Evolutionary conservation across 2,113 vertebrate genomes (phyloP), one percentile per base, ranked within the genome.

Genomic region (Acrocephalus kingi): DNA sequence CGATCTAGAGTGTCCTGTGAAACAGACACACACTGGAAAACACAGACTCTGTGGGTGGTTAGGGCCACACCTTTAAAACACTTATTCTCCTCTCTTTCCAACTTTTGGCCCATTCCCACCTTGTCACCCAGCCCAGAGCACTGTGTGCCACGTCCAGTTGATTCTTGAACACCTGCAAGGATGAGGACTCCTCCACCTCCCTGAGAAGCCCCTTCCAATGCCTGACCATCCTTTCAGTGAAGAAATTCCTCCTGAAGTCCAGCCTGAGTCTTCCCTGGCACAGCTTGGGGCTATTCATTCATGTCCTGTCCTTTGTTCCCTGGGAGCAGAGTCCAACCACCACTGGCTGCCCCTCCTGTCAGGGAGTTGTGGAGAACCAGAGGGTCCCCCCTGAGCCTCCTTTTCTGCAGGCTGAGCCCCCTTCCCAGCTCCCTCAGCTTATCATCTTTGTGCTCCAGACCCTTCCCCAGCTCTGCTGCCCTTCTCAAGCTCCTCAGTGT

Each of bases 111-210:
- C n/a, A 31, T 55, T 62, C 14, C 41, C 31, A 62, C 17, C 31
- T 49, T 56, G 35, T 19, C 48, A 18, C 15, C 30, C n/a, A 83
- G 39, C 33, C 46, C 55, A 61, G 62, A 41, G 62, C 48, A 35
- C 39, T n/a, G 69, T 39, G 13, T 54, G 46, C n/a, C 54, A 22
- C 0, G 0, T 55, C 55, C 30, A 35, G n/a, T 9, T 48, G 5
- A 37, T 83, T 25, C 31, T 43, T 49, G 56, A 39, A 27, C 27
- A 83, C 17, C 25, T 35, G 3, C 24, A 62, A 30, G 25, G 7
- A 27, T 41, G 30, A 41, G 11, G 30, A 41, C 25, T 43, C 15
- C n/a, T 68, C 30, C 24, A 49, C 5, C n/a, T 55, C 25, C 21
- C 48, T 35, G 30, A 58, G 62, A 46, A 48, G 41, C 30, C 41